Conservation (phyloP, 1,140 invertebrate genomes). For the Fopius arisanus region DNA sequence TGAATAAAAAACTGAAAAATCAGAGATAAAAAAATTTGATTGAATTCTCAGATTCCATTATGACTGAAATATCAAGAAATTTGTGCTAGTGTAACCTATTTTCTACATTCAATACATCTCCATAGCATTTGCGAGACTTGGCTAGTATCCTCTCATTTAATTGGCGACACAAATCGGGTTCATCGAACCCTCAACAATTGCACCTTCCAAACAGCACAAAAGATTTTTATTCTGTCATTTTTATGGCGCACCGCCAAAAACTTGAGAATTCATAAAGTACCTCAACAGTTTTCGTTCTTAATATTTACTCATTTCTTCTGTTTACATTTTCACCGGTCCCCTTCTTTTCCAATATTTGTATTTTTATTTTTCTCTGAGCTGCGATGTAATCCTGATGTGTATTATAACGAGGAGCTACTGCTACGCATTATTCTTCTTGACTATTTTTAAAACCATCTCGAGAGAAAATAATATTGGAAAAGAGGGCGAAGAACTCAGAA, state of each 20-base stretch:
- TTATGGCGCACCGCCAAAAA: background rate
- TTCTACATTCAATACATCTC: no score
- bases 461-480: no score
- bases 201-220: background rate
- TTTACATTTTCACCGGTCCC: background rate
- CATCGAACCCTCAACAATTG: constrained; percentile 26
- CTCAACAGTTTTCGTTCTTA: background rate
- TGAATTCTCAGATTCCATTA: no score
- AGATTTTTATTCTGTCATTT: background rate
- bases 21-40: no score
- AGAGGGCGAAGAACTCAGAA: no score
- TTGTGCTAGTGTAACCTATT: no score
- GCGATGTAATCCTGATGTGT: background rate
- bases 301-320: background rate
- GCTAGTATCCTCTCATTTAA: constrained; percentile 19
- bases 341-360: background rate
- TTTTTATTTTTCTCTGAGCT: background rate
- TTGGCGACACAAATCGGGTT: constrained; percentile 31
- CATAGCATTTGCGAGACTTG: background rate
- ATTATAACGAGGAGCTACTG: background rate
- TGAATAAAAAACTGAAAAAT: no score
- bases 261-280: background rate
- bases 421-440: background rate
- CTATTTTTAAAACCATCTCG: no score
- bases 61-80: no score